Conservation (phyloP, 2,888 invertebrate genomes). For the Himalopsyche japonica region DNA sequence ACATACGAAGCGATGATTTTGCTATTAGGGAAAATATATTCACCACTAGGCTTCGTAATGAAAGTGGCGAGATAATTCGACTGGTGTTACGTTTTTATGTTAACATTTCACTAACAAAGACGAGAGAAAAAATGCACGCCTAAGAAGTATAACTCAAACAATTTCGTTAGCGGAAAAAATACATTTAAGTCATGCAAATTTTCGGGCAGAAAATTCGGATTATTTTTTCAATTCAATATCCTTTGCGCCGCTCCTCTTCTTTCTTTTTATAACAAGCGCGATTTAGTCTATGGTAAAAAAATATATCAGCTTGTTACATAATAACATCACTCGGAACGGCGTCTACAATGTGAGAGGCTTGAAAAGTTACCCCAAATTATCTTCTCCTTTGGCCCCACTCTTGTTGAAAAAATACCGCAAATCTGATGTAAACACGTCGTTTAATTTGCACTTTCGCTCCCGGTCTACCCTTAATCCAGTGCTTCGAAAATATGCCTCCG, state of each 20-base stretch:
- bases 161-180: neutral
- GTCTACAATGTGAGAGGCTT: constrained; percentile 26
- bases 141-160: neutral
- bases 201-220: neutral
- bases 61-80: too few species aligned
- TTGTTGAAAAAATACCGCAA: constrained; percentile 31
- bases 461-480: neutral
- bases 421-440: constrained; percentile 42
- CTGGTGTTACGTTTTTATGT: too few species aligned
- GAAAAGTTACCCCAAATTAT: constrained; percentile 38
- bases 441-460: constrained; percentile 41
- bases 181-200: neutral
- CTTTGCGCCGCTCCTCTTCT: neutral
- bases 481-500: neutral
- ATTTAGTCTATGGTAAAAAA: neutral
- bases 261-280: neutral
- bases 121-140: neutral
- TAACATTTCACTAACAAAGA: neutral
- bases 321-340: constrained; percentile 7
- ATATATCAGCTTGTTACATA: constrained; percentile 10
- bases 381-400: constrained; percentile 4
- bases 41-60: too few species aligned
- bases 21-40: too few species aligned
- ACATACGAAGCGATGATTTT: too few species aligned
- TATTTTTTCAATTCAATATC: neutral